phyloP scores from a whole-genome alignment of 2,888 invertebrate genomes.

The Diaperis boleti region DNA sequence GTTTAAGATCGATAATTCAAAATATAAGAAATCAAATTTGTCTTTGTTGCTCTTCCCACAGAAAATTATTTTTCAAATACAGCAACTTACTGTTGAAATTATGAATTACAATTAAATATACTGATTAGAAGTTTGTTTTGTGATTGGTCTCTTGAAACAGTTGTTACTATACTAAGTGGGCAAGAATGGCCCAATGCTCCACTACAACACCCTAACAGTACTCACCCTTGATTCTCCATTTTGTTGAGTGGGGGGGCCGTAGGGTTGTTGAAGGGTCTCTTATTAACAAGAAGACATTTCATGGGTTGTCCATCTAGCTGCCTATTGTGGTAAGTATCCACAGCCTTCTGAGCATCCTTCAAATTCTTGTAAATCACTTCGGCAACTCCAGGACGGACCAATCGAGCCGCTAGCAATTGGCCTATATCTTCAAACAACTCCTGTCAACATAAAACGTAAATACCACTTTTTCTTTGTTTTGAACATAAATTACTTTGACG shows the following conservation, averaged over 20 bases:
- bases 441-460: conserved; percentile 65
- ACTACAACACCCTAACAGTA: conserved; percentile 9
- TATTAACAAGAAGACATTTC: conserved; percentile 89
- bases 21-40: too few relatives aligned
- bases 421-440: conserved; percentile 96
- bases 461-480: neutral
- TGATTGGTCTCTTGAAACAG: too few relatives aligned
- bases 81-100: too few relatives aligned
- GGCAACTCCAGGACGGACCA: conserved; percentile 89
- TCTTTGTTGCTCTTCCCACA: too few relatives aligned
- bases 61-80: too few relatives aligned
- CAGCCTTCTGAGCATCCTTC: conserved; percentile 90
- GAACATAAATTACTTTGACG: conserved; percentile 76
- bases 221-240: conserved; percentile 55
- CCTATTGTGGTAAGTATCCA: conserved; percentile 92
- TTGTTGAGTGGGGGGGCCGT: conserved; percentile 66
- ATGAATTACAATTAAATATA: too few relatives aligned
- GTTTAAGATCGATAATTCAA: too few relatives aligned
- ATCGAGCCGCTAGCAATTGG: conserved; percentile 83
- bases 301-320: conserved; percentile 94
- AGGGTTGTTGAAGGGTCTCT: conserved; percentile 74
- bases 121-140: too few relatives aligned
- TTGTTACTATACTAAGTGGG: too few relatives aligned
- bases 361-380: conserved; percentile 91
- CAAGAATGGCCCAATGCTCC: neutral